Evolutionary conservation across 1,140 invertebrate genomes (phyloP).

Genomic region (Anoplophora glabripennis): DNA sequence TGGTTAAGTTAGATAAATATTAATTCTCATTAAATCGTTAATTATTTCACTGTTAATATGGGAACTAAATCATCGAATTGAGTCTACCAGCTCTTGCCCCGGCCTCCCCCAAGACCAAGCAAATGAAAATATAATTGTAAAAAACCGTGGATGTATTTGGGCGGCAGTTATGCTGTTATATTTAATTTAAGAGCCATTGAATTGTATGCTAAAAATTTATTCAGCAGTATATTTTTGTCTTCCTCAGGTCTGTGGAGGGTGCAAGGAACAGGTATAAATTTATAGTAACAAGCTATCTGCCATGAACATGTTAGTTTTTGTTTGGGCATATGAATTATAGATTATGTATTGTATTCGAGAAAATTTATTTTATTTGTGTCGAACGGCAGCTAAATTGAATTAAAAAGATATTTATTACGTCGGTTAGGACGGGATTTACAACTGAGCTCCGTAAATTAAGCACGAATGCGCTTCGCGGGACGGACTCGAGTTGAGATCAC

Average conservation of each 20-base stretch:
- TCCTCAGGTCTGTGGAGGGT: slow-evolving; percentile 13
- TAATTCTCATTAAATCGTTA: too few relatives aligned
- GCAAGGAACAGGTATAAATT: slow-evolving; percentile 29
- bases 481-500: slow-evolving; percentile 6
- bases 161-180: slow-evolving; percentile 41
- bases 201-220: slow-evolving; percentile 16
- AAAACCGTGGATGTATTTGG: slow-evolving; percentile 28
- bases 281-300: slow-evolving; percentile 31
- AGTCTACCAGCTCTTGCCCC: too few relatives aligned
- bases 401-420: slow-evolving; percentile 35
- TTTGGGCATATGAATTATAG: slow-evolving; percentile 41
- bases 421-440: slow-evolving; percentile 32
- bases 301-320: slow-evolving; percentile 28
- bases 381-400: slow-evolving; percentile 38
- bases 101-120: too few relatives aligned
- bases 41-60: too few relatives aligned
- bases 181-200: slow-evolving; percentile 20
- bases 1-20: too few relatives aligned
- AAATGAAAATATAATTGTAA: too few relatives aligned
- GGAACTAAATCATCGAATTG: too few relatives aligned
- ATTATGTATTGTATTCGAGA: slow-evolving; percentile 43
- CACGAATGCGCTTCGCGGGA: background rate
- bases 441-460: slow-evolving; percentile 22
- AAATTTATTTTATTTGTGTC: slow-evolving; percentile 39
- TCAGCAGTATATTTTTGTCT: slow-evolving; percentile 23